A percentile compares a stretch with the other conserved stretches of the same genome.
phyloP scores from a whole-genome alignment of 2,888 invertebrate genomes.

The Helleia helle region DNA sequence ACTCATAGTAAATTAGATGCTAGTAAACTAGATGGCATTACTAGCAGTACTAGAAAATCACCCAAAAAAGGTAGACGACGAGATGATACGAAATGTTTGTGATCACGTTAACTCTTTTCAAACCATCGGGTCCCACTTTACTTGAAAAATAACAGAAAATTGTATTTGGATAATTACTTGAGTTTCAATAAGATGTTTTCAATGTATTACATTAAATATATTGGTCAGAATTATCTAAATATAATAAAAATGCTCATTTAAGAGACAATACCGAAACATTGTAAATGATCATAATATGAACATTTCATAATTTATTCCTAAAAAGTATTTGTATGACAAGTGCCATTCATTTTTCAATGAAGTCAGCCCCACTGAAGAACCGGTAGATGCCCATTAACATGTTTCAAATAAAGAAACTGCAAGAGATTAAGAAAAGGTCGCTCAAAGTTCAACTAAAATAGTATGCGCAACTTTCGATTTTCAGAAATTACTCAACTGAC shows the following conservation, averaged over 20 bases:
- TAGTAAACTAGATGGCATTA: too few relatives aligned
- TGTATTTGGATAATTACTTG: too few relatives aligned
- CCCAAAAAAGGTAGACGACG: too few relatives aligned
- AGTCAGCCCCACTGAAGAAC: neutral
- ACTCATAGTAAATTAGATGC: too few relatives aligned
- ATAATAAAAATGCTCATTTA: neutral
- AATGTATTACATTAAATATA: too few relatives aligned
- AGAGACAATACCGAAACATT: neutral
- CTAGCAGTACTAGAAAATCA: too few relatives aligned
- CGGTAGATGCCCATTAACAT: neutral
- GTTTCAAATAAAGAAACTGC: neutral
- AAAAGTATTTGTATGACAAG: neutral
- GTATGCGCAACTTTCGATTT: too few relatives aligned
- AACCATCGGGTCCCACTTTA: too few relatives aligned
- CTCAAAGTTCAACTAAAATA: neutral
- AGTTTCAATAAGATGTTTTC: too few relatives aligned
- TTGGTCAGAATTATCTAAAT: neutral
- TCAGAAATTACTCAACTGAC: conserved; percentile 1
- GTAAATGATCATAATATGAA: neutral
- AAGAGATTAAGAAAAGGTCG: neutral
- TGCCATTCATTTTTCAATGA: neutral
- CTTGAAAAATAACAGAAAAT: too few relatives aligned
- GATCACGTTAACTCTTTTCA: too few relatives aligned
- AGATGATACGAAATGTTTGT: too few relatives aligned
- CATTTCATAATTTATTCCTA: neutral